These are phyloP conservation scores for Melitaea cinxia DNA, from an alignment of 1,140 invertebrate genomes.

Conservation along the genomic window DNA sequence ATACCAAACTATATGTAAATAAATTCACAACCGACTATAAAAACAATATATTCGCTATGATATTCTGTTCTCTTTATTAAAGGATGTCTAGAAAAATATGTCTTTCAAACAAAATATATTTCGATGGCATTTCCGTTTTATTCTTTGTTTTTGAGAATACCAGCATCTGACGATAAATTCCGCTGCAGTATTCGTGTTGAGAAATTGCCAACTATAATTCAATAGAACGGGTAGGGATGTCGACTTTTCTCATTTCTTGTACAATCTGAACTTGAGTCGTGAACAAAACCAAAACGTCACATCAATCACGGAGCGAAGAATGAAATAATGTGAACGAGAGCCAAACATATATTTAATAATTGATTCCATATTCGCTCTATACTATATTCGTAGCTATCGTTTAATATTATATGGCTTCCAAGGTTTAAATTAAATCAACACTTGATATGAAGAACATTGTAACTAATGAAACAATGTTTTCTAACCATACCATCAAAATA, in stretches of 20 bases:
- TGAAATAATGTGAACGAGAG: not conserved
- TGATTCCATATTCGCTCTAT: not conserved
- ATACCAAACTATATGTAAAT: no score
- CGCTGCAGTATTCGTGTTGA: not conserved
- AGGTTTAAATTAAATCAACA: no score
- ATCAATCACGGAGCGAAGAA: not conserved
- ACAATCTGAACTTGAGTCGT: not conserved
- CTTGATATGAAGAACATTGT: no score
- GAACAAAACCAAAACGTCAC: not conserved
- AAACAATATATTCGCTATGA: no score
- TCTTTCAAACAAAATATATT: no score
- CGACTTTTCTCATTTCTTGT: slow-evolving; percentile 6
- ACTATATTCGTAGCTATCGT: not conserved
- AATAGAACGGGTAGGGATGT: not conserved
- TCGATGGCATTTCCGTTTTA: not conserved
- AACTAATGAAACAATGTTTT: no score
- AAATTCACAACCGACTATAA: no score
- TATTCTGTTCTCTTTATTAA: no score
- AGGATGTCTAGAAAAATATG: no score
- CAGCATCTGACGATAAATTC: not conserved
- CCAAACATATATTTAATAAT: not conserved
- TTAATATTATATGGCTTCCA: no score
- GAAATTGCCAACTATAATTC: slow-evolving; percentile 8
- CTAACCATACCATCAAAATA: no score
- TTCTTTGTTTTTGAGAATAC: not conserved